Percentiles rank a stretch among this genome's conserved stretches.
phyloP scores from a whole-genome alignment of 2,888 invertebrate species.

The Conops quadrifasciatus region DNA sequence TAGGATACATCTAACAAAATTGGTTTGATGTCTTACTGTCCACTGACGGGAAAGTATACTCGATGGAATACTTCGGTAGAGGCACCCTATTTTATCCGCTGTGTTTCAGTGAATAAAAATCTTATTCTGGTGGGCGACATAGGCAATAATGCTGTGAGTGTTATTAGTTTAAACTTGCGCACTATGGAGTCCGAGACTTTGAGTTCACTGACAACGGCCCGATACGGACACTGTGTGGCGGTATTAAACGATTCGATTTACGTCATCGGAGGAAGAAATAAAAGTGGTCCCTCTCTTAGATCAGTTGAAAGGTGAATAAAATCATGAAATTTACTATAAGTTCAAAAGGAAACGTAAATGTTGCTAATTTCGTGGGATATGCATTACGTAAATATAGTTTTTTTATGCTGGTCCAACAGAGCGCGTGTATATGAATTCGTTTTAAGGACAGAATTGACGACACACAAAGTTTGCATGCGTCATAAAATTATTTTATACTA shows the following conservation, averaged over 20 bases:
- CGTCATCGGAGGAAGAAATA: neutral
- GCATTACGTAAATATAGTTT: no score
- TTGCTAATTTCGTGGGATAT: no score
- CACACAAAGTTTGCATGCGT: no score
- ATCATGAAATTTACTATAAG: neutral
- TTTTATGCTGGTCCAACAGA: no score
- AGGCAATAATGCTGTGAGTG: neutral
- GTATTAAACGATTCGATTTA: neutral
- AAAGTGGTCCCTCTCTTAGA: neutral
- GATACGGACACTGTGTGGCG: neutral
- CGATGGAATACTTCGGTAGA: neutral
- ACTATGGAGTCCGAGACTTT: neutral
- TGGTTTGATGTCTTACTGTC: no score
- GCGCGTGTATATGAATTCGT: no score
- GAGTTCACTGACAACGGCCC: neutral
- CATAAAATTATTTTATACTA: no score
- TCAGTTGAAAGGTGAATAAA: neutral
- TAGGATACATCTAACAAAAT: no score
- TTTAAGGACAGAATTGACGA: no score
- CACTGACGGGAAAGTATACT: neutral
- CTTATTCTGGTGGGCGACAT: neutral
- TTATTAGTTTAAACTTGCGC: neutral
- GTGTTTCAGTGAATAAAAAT: neutral
- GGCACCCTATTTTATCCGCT: neutral
- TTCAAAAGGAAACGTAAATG: no score